These are phyloP conservation scores for Noctilio leporinus DNA, from an alignment of 2,113 vertebrate genomes.

Conservation along the genomic window DNA sequence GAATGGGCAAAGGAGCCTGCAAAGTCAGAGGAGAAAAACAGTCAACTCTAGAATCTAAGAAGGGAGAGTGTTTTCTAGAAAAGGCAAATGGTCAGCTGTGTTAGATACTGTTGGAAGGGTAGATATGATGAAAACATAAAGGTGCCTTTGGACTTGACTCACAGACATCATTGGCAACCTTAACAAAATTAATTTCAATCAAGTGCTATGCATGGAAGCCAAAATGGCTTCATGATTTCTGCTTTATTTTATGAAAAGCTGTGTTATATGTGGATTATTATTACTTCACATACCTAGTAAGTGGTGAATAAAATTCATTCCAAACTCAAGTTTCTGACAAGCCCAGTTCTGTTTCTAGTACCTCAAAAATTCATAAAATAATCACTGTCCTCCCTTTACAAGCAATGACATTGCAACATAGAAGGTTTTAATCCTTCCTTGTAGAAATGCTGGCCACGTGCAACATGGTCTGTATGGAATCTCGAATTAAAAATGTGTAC, in stretches of 20 bases:
- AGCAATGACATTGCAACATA: neutral
- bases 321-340: neutral
- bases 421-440: neutral
- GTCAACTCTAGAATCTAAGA: neutral
- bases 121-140: neutral
- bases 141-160: neutral
- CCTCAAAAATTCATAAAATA: neutral
- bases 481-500: slow-evolving; percentile 15
- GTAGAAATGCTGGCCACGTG: neutral
- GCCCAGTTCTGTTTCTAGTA: neutral
- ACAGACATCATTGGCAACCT: neutral
- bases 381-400: neutral
- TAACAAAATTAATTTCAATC: neutral
- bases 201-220: neutral
- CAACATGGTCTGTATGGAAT: neutral
- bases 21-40: neutral
- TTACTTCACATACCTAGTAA: neutral
- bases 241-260: neutral
- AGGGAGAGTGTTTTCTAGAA: neutral
- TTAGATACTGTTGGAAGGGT: neutral
- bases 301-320: neutral
- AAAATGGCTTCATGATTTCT: neutral
- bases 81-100: no score
- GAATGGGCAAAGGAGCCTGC: neutral
- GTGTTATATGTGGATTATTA: neutral